phyloP scores from a whole-genome alignment of 2,797 vertebrate genomes.

The Gymnodraco acuticeps region DNA sequence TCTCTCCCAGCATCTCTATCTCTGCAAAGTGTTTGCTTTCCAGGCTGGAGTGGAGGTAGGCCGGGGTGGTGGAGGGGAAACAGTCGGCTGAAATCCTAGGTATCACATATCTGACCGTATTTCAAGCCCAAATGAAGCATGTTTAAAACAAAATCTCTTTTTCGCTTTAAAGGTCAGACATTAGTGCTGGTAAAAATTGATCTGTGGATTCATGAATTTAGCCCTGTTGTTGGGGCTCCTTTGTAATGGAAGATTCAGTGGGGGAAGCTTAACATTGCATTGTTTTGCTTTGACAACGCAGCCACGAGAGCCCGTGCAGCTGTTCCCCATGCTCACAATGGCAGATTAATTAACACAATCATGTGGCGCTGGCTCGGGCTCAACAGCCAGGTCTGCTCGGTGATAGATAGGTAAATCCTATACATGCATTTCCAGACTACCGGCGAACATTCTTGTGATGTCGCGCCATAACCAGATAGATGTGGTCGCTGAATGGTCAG shows the following conservation, averaged over 20 bases:
- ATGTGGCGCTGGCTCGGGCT: constrained; percentile 97
- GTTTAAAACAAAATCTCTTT: constrained; percentile 82
- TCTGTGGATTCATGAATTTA: constrained; percentile 98
- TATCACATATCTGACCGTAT: constrained; percentile 94
- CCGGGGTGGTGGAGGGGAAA: constrained; percentile 61
- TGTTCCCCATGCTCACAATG: constrained; percentile 99
- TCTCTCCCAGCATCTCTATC: constrained; percentile 83
- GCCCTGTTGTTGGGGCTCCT: constrained; percentile 94
- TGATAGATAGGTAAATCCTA: constrained; percentile 99
- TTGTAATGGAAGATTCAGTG: constrained; percentile 98
- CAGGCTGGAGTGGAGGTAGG: constrained; percentile 76
- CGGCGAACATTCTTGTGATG: constrained; percentile 90
- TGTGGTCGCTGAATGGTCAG: constrained; percentile 92
- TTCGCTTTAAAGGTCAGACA: constrained; percentile 97
- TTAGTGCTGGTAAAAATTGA: constrained; percentile 97
- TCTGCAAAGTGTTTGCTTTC: constrained; percentile 90
- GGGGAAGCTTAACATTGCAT: constrained; percentile 97
- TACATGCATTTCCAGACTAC: constrained; percentile 93
- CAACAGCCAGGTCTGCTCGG: constrained; percentile 98
- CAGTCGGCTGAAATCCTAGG: constrained; percentile 88
- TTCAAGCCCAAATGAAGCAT: constrained; percentile 94
- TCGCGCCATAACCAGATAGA: constrained; percentile 89
- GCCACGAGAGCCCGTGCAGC: constrained; percentile 97
- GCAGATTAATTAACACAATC: constrained; percentile 99
- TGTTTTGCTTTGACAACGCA: constrained; percentile 99